A percentile compares a stretch with the other conserved stretches of the same genome.
phyloP scores from a whole-genome alignment of 2,113 vertebrate genomes.

The Misgurnus mizolepis region DNA sequence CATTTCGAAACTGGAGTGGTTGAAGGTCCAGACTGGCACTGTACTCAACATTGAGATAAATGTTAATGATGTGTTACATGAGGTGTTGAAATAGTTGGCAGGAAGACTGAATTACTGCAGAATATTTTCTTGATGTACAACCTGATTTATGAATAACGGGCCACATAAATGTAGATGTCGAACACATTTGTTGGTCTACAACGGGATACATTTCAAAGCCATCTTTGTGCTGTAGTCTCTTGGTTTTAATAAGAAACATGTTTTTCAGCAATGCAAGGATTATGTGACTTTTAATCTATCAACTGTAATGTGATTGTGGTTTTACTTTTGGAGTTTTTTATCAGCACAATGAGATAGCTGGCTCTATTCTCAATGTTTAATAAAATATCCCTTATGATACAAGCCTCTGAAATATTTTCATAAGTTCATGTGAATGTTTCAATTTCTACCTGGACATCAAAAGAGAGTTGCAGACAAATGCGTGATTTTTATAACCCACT shows the following conservation, averaged over 20 bases:
- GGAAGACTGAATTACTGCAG: not conserved
- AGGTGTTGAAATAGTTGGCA: not conserved
- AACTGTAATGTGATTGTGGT: constrained; percentile 38
- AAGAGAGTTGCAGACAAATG: not conserved
- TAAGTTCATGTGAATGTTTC: constrained; percentile 15
- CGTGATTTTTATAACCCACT: constrained; percentile 28
- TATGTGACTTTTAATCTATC: constrained; percentile 18
- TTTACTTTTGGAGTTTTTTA: constrained; percentile 57
- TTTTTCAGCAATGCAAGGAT: constrained; percentile 16
- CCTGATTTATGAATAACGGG: not conserved
- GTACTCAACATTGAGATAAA: not conserved
- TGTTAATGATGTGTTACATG: not conserved
- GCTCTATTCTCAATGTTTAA: constrained; percentile 73
- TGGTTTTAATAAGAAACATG: not conserved
- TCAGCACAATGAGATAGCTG: constrained; percentile 73
- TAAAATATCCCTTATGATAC: constrained; percentile 41
- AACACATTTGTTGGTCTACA: not conserved
- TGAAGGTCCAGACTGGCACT: not conserved
- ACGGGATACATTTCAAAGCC: not conserved
- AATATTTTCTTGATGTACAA: not conserved
- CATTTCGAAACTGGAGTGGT: not conserved
- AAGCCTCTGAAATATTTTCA: not conserved
- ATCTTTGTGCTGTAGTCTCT: not conserved
- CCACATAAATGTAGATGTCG: not conserved
- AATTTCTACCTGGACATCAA: not conserved